Evolutionary conservation across 2,888 invertebrate species (phyloP).

Genomic region (Gandaritis pyraliata): DNA sequence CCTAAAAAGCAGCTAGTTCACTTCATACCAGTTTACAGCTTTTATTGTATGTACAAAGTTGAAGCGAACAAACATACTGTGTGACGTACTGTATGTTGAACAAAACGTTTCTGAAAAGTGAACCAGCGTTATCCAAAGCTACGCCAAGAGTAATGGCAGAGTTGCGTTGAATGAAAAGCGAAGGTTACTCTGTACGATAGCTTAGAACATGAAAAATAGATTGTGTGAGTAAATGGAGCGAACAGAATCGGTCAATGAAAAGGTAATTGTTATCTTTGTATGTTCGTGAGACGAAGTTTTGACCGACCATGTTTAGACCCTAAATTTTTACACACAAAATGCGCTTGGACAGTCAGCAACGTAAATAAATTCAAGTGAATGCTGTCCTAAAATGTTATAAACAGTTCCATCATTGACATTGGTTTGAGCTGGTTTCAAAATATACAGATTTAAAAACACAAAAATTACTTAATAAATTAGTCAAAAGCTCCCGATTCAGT

Average conservation of each 20-base stretch:
- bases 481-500: no score
- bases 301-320: constrained; percentile 1
- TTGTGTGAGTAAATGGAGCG: constrained; percentile 34
- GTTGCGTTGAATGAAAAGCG: constrained; percentile 34
- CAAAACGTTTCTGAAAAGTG: not conserved
- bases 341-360: no score
- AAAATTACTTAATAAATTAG: no score
- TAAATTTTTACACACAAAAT: not conserved
- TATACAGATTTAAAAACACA: no score
- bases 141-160: constrained; percentile 29
- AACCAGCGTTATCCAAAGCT: constrained; percentile 14
- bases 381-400: no score
- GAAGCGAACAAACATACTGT: no score
- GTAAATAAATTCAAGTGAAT: no score
- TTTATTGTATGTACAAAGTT: no score
- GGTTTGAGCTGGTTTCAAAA: no score
- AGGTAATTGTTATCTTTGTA: constrained; percentile 24
- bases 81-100: no score
- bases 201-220: constrained; percentile 40
- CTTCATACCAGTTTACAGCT: not conserved
- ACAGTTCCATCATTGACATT: no score
- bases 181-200: constrained; percentile 33
- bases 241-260: constrained; percentile 31
- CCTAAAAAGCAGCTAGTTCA: constrained; percentile 20
- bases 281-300: constrained; percentile 3